Evolutionary conservation across 2,888 invertebrate species (phyloP), one percentile per base, ranked within the genome.

Genomic region (Synergus umbraculus): DNA sequence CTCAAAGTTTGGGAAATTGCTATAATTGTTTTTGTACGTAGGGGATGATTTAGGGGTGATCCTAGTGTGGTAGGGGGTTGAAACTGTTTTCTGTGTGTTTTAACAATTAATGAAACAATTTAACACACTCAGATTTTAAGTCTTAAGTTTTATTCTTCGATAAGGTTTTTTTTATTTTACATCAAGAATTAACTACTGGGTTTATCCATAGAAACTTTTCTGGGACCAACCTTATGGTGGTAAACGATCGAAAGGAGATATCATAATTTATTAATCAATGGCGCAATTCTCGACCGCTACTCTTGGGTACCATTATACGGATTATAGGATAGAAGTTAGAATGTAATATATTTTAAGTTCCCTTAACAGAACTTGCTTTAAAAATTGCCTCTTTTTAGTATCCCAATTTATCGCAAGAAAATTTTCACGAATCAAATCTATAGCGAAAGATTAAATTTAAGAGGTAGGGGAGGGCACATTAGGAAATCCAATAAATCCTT

Each of bases 231-330:
- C 79, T 79, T 79, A 79, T 73, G 58, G 73, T 1, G 79, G 67
- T 79, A 81, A 82, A 81, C 77, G 81, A 80, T 81, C 81, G 73
- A 49, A 78, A 78, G 41, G 65, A 81, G 81, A 79, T 81, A 79
- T 81, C 79, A 78, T 80, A 83, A 83, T 81, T 83, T 83, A 83
- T 80, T 78, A 81, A 80, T 73, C 79, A 78, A 66, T 76, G 77
- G 78, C 60, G 76, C 79, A 54, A 78, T 83, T 81, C 77, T 81
- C 65, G 58, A 73, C 83, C 63, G 76, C 44, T 77, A 77, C 78
- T 77, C 73, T 79, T 67, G 76, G 77, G 66, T 76, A 69, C 76
- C 49, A 73, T 79, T 79, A 78, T 77, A 76, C 77, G 80, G 81
- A 80, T 81, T 79, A 81, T 37, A 73, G 77, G 76, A 67, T 46